Conservation (phyloP, 2,113 vertebrate species). For the Polypterus bichir region DNA sequence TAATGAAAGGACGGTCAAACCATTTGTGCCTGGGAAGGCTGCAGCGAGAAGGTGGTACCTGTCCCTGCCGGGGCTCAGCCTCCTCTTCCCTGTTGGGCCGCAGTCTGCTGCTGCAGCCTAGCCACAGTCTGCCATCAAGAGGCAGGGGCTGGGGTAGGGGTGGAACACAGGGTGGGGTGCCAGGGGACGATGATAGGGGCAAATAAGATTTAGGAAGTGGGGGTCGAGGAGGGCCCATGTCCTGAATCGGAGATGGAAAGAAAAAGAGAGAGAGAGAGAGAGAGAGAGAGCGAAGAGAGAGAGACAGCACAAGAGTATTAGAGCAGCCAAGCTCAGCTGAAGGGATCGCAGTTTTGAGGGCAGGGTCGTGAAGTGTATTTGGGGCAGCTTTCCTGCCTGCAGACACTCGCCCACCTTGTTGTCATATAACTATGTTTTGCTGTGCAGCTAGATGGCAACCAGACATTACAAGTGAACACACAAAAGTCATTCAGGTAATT, state of each 20-base stretch:
- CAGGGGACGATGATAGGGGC: slow-evolving; percentile 71
- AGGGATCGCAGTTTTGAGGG: slow-evolving; percentile 3
- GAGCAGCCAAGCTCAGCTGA: slow-evolving; percentile 13
- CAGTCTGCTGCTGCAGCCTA: slow-evolving; percentile 60
- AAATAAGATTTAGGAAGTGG: slow-evolving; percentile 92
- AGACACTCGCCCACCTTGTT: no score
- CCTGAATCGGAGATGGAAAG: slow-evolving; percentile 62
- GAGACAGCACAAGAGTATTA: slow-evolving; percentile 21
- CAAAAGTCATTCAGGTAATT: no score
- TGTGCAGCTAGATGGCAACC: no score
- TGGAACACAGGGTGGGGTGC: slow-evolving; percentile 51
- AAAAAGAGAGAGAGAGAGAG: slow-evolving; percentile 21
- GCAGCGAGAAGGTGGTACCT: slow-evolving; percentile 38
- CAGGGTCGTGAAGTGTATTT: not conserved
- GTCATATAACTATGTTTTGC: no score
- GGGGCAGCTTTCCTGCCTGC: no score
- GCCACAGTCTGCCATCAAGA: slow-evolving; percentile 75
- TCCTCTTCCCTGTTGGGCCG: slow-evolving; percentile 53
- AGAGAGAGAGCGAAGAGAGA: slow-evolving; percentile 28
- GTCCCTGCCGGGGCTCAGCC: slow-evolving; percentile 45
- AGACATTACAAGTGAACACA: no score
- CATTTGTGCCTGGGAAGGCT: no score
- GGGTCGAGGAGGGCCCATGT: slow-evolving; percentile 80
- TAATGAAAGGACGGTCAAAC: no score
- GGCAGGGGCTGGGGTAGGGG: slow-evolving; percentile 62